Percentiles rank a stretch among this genome's conserved stretches.
phyloP scores from a whole-genome alignment of 2,113 vertebrate species.

The Sphaerodactylus townsendi region DNA sequence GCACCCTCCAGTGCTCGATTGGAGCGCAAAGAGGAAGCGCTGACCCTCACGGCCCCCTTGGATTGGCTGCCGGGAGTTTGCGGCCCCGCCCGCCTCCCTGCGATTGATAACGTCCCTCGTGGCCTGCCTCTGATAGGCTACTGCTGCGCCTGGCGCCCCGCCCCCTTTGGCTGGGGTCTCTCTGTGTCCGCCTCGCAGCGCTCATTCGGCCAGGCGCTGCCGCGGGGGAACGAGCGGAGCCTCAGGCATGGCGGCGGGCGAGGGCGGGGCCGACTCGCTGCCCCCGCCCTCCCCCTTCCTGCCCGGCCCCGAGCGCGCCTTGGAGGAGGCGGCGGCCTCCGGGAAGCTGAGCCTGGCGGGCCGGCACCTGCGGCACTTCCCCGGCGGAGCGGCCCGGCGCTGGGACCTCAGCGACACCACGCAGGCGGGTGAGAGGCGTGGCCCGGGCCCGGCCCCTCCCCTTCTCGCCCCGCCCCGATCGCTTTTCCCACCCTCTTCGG shows the following conservation, averaged over 20 bases:
- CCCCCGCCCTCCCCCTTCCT: slow-evolving; percentile 77
- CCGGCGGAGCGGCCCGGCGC: slow-evolving; percentile 80
- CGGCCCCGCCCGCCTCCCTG: neutral
- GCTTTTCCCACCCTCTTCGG: too few relatives aligned
- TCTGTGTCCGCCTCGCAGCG: slow-evolving; percentile 27
- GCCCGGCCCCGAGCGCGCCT: slow-evolving; percentile 86
- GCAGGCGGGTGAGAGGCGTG: slow-evolving; percentile 80
- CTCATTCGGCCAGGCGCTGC: slow-evolving; percentile 58
- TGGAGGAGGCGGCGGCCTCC: slow-evolving; percentile 88
- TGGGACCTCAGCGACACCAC: slow-evolving; percentile 91
- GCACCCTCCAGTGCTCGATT: neutral
- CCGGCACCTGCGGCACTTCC: slow-evolving; percentile 88
- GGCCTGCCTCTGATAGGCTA: slow-evolving; percentile 51
- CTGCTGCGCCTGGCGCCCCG: accelerated
- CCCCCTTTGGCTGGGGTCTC: slow-evolving; percentile 22
- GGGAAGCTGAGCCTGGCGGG: slow-evolving; percentile 87
- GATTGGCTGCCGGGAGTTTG: neutral
- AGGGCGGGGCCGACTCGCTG: slow-evolving; percentile 65
- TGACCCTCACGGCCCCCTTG: accelerated
- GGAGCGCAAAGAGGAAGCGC: neutral
- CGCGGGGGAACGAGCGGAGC: neutral
- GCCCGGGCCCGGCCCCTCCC: neutral
- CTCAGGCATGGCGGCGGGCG: slow-evolving; percentile 69
- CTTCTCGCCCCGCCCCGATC: too few relatives aligned
- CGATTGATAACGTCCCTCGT: slow-evolving; percentile 40